Evolutionary conservation across 2,797 vertebrate species (phyloP).

Genomic region (Chromis chromis): DNA sequence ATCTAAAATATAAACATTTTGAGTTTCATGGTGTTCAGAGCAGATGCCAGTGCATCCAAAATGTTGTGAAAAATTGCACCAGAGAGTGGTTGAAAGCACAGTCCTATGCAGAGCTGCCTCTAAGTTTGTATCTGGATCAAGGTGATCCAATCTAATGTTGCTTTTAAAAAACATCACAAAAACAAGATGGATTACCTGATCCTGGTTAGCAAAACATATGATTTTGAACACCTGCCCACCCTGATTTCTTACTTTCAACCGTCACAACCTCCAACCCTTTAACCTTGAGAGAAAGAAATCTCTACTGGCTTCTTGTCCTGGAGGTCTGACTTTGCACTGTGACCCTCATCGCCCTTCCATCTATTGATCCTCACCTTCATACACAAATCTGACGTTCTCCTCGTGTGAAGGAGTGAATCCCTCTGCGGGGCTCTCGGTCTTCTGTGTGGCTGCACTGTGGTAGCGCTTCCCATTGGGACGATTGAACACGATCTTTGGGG

Average conservation of each 20-base stretch:
- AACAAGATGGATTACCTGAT: no score
- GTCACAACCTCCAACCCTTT: not conserved
- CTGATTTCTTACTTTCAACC: not conserved
- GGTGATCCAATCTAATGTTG: no score
- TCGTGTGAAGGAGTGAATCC: slow-evolving; percentile 93
- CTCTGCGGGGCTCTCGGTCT: slow-evolving; percentile 81
- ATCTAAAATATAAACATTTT: no score
- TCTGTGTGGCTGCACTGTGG: slow-evolving; percentile 79
- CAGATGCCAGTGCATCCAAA: no score
- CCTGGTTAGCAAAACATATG: no score
- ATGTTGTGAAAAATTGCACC: no score
- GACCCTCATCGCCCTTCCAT: not conserved
- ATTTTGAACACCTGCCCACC: no score
- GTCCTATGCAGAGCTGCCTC: no score
- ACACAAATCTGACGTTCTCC: slow-evolving; percentile 95
- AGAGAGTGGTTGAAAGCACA: no score
- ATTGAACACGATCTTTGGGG: slow-evolving; percentile 94
- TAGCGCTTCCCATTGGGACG: slow-evolving; percentile 92
- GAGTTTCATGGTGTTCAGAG: no score
- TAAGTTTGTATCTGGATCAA: no score
- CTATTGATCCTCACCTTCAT: slow-evolving; percentile 87
- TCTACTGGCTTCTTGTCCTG: not conserved
- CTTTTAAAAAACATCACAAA: no score
- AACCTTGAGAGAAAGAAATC: not conserved
- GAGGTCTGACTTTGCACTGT: slow-evolving; percentile 1